These are phyloP conservation scores for Falco rusticolus DNA, from an alignment of 2,797 vertebrate species.

Conservation along the genomic window DNA sequence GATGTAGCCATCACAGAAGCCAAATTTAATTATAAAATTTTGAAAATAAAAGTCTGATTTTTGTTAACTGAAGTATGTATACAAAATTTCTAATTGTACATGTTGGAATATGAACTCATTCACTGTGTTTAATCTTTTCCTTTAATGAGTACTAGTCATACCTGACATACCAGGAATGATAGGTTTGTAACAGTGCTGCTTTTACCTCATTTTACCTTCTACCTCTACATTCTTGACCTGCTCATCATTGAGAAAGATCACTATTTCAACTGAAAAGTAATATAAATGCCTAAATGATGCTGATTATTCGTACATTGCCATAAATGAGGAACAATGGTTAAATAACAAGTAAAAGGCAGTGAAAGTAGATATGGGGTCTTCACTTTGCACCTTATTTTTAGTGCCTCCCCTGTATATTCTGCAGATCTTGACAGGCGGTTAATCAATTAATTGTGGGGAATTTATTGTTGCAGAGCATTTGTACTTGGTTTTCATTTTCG, in stretches of 20 bases:
- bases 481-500: background rate
- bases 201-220: background rate
- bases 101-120: background rate
- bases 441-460: background rate
- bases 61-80: background rate
- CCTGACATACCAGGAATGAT: background rate
- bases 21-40: background rate
- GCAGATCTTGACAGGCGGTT: background rate
- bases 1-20: background rate
- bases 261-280: background rate
- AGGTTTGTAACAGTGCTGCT: background rate
- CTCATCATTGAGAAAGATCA: background rate
- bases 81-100: background rate
- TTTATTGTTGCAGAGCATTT: background rate
- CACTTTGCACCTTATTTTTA: background rate
- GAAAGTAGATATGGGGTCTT: background rate
- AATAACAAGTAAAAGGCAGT: background rate
- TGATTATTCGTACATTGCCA: background rate
- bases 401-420: background rate
- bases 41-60: background rate
- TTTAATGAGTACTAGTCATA: background rate
- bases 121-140: background rate
- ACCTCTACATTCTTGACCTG: background rate
- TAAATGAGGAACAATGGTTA: background rate
- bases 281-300: background rate